phyloP scores from a whole-genome alignment of 2,888 invertebrate species.

The Plagiodera versicolora region DNA sequence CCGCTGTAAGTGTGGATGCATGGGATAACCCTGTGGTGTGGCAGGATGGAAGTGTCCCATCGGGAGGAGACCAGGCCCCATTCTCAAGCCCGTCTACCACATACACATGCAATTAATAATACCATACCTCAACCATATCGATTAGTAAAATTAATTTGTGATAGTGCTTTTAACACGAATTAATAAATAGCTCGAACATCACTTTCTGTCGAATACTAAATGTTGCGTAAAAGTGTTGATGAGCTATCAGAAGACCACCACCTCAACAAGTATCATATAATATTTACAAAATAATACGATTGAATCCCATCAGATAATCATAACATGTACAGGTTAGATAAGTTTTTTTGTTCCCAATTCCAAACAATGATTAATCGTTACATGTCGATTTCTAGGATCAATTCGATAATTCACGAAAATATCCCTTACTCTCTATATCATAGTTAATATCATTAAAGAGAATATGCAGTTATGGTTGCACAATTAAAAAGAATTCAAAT shows the following conservation, averaged over 20 bases:
- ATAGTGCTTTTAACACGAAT: background rate
- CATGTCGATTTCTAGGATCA: no score
- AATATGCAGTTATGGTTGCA: no score
- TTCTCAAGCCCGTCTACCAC: constrained; percentile 57
- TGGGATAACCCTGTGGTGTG: constrained; percentile 56
- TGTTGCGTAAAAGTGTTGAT: background rate
- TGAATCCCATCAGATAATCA: background rate
- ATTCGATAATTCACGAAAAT: no score
- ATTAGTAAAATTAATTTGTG: background rate
- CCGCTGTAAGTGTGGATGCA: constrained; percentile 55
- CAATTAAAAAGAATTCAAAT: no score
- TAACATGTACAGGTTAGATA: no score
- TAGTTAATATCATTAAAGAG: no score
- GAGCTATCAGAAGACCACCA: background rate
- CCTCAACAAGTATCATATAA: background rate
- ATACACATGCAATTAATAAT: constrained; percentile 57
- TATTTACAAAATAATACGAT: background rate
- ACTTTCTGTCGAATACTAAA: background rate
- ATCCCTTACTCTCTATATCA: no score
- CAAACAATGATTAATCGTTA: no score
- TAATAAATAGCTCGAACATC: background rate
- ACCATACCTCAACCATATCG: constrained; percentile 53
- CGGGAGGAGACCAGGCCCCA: constrained; percentile 55
- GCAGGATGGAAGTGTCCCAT: constrained; percentile 53
- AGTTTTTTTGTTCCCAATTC: no score